Conservation (phyloP, 2,113 vertebrate species). For the Hemiscyllium ocellatum region DNA sequence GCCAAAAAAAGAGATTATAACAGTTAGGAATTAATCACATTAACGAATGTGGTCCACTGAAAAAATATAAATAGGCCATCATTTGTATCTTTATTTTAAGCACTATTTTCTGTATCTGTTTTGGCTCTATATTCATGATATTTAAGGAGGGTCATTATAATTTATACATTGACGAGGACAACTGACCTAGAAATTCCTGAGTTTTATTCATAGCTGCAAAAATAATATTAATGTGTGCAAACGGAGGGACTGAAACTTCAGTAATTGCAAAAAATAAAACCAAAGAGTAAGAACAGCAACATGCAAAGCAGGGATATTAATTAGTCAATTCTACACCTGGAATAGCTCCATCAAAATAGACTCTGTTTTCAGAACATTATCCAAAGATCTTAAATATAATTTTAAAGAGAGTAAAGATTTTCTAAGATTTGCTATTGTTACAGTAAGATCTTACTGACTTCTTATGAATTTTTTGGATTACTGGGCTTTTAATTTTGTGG, state of each 20-base stretch:
- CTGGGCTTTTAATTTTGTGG: neutral
- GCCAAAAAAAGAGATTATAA: neutral
- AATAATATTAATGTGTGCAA: neutral
- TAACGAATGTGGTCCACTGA: neutral
- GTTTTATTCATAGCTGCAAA: neutral
- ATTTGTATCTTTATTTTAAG: conserved; percentile 20
- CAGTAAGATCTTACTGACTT: neutral
- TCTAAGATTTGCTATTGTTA: neutral
- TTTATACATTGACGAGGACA: neutral
- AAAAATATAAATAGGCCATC: neutral
- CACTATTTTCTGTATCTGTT: neutral
- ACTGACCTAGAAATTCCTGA: neutral
- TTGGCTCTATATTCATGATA: neutral
- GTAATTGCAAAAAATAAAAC: neutral
- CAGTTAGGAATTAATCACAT: neutral
- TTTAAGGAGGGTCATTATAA: neutral
- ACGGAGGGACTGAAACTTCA: neutral
- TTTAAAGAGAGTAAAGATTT: no score
- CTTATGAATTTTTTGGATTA: neutral
- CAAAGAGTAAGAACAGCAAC: neutral
- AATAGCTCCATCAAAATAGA: neutral
- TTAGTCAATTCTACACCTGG: neutral
- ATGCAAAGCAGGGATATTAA: neutral
- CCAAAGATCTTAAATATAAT: neutral
- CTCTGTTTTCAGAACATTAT: neutral